Conservation (phyloP, 2,113 vertebrate species). For the Cyanoramphus novaezelandiae region DNA sequence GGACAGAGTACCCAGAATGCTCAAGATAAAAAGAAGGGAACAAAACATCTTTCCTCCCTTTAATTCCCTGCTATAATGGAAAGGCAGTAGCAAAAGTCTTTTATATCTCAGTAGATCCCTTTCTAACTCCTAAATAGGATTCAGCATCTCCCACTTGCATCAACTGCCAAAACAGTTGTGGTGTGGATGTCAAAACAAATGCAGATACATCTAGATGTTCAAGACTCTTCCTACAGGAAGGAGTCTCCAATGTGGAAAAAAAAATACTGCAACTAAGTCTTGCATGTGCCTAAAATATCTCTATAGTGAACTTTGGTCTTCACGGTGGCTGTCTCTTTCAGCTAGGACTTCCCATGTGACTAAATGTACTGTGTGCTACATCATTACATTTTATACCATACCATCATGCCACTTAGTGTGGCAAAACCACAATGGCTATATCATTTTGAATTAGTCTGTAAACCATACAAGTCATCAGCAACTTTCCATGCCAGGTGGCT, state of each 20-base stretch:
- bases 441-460: neutral
- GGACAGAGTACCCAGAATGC: neutral
- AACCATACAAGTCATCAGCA: no score
- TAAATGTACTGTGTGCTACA: neutral
- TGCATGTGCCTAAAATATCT: neutral
- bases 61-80: neutral
- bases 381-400: neutral
- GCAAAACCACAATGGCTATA: no score
- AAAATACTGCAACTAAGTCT: neutral
- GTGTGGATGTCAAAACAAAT: neutral
- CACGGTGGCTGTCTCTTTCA: neutral
- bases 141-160: neutral
- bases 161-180: neutral
- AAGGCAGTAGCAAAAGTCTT: neutral
- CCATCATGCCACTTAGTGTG: accelerated
- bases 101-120: neutral
- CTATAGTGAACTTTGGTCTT: neutral
- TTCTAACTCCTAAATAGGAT: neutral
- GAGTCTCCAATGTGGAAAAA: neutral
- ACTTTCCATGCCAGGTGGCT: no score
- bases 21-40: neutral
- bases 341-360: neutral
- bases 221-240: neutral
- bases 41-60: neutral
- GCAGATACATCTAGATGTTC: neutral